Conservation (phyloP, 2,888 invertebrate genomes). For the Sphaerophoria taeniata region DNA sequence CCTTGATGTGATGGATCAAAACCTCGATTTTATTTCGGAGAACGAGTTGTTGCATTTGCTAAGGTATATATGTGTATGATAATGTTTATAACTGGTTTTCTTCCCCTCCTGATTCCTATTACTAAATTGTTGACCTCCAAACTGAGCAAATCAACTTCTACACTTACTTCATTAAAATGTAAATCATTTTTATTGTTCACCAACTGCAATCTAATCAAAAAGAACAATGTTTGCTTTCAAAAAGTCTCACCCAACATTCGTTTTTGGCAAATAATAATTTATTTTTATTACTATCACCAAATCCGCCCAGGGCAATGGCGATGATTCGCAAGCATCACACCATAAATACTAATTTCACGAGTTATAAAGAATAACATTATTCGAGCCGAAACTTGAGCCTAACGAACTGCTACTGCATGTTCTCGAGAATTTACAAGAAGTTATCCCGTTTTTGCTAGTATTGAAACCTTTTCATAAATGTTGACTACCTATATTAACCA, state of each 20-base stretch:
- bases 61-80: too few relatives aligned
- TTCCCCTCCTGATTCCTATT: too few relatives aligned
- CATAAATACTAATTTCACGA: slow-evolving; percentile 83
- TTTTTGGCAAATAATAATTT: slow-evolving; percentile 68
- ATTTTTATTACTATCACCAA: slow-evolving; percentile 69
- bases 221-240: slow-evolving; percentile 18
- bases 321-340: slow-evolving; percentile 65
- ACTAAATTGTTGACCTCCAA: background rate
- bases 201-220: slow-evolving; percentile 10
- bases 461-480: slow-evolving; percentile 37
- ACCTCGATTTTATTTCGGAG: too few relatives aligned
- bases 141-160: background rate
- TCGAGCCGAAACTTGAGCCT: slow-evolving; percentile 59
- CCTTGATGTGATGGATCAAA: too few relatives aligned
- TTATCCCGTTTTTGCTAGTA: slow-evolving; percentile 55
- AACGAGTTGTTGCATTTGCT: too few relatives aligned
- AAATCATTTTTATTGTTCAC: slow-evolving; percentile 37
- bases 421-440: slow-evolving; percentile 25
- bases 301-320: slow-evolving; percentile 44
- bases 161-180: slow-evolving; percentile 18
- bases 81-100: too few relatives aligned
- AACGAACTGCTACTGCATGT: slow-evolving; percentile 46
- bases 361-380: slow-evolving; percentile 81
- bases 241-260: background rate
- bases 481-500: slow-evolving; percentile 15